Percentiles rank a stretch among this genome's conserved stretches.
Conservation (phyloP, 2,113 vertebrate species). For the Fukomys damarensis region DNA sequence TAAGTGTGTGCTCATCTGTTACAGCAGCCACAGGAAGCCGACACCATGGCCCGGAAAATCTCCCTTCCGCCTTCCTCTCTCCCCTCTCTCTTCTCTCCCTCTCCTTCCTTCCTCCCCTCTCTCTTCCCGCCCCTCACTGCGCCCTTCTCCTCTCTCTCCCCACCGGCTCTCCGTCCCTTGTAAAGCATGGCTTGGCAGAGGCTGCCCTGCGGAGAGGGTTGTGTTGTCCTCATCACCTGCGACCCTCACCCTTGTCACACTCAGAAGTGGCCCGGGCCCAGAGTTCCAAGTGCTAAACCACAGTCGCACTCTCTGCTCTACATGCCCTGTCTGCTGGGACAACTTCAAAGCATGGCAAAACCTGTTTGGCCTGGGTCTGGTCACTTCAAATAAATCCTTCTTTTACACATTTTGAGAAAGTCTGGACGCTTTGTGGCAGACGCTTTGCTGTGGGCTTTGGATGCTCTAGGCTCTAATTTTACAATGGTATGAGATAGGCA, state of each 20-base stretch:
- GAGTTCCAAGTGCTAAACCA: background rate
- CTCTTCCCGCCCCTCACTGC: fast-evolving
- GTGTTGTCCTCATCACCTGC: background rate
- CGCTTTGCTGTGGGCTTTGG: background rate
- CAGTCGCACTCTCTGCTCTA: fast-evolving
- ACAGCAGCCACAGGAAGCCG: background rate
- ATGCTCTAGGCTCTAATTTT: background rate
- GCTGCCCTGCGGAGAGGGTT: background rate
- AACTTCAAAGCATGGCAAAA: background rate
- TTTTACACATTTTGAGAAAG: background rate
- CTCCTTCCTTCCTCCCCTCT: background rate
- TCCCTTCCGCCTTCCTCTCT: background rate
- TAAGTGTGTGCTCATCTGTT: background rate
- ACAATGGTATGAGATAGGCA: background rate
- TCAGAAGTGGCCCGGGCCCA: background rate
- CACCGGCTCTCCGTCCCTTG: background rate
- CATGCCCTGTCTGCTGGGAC: background rate
- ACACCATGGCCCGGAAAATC: too few relatives aligned
- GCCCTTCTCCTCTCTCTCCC: background rate
- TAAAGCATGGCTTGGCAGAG: background rate
- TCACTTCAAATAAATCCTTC: background rate
- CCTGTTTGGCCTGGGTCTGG: background rate
- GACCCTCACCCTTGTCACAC: background rate
- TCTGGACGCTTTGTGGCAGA: background rate
- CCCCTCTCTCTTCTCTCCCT: background rate